These are phyloP conservation scores for Bufo gargarizans DNA, from an alignment of 2,113 vertebrate species.

Conservation along the genomic window DNA sequence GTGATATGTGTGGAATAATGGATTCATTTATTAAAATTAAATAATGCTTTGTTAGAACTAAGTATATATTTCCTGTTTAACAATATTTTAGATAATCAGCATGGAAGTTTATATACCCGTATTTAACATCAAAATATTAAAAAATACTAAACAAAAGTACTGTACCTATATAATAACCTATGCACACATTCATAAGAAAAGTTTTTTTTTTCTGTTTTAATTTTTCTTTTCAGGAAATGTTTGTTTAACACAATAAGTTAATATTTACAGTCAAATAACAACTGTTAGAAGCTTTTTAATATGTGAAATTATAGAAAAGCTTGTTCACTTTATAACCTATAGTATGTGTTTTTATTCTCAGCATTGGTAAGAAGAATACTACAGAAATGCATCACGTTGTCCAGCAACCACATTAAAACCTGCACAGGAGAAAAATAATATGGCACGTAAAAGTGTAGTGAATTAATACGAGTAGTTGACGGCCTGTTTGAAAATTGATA, in stretches of 20 bases:
- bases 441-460: constrained; percentile 60
- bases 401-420: constrained; percentile 69
- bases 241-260: constrained; percentile 36
- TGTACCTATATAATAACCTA: not conserved
- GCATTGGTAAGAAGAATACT: constrained; percentile 55
- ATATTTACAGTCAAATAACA: constrained; percentile 11
- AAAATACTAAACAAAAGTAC: not conserved
- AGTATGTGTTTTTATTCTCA: constrained; percentile 60
- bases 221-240: constrained; percentile 30
- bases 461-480: constrained; percentile 62
- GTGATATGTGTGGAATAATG: not conserved
- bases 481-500: constrained; percentile 65
- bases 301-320: constrained; percentile 36
- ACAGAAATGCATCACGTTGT: constrained; percentile 61
- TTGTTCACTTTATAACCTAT: constrained; percentile 62
- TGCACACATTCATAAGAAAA: constrained; percentile 13
- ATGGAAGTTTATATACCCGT: not conserved
- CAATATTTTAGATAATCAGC: not conserved
- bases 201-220: constrained; percentile 25
- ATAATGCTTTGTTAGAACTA: not conserved
- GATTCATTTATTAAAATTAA: not conserved
- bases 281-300: not conserved
- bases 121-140: constrained; percentile 16
- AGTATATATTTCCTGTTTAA: not conserved
- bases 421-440: constrained; percentile 58